Conservation (phyloP, 1,140 invertebrate genomes). For the Gryllus bimaculatus region DNA sequence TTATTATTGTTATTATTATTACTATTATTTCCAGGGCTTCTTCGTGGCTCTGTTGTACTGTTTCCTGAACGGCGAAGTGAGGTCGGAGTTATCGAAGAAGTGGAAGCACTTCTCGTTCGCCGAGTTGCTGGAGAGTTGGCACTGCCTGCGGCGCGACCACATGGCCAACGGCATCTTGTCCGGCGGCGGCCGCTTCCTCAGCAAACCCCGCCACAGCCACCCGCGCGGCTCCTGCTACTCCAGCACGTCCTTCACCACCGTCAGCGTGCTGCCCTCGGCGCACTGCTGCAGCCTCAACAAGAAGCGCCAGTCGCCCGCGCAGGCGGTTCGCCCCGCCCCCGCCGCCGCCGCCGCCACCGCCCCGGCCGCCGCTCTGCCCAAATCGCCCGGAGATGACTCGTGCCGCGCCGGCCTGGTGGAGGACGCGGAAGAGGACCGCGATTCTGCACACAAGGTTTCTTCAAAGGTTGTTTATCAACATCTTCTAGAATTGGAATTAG, state of each 20-base stretch:
- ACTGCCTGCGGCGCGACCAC: background rate
- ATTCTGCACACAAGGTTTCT: too few relatives aligned
- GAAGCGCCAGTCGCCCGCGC: background rate
- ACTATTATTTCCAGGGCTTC: slow-evolving; percentile 46
- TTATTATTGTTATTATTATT: too few relatives aligned
- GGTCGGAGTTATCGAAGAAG: slow-evolving; percentile 34
- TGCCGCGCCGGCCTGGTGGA: too few relatives aligned
- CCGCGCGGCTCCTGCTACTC: background rate
- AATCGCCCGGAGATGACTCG: too few relatives aligned
- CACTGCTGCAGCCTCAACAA: background rate
- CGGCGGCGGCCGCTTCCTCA: too few relatives aligned
- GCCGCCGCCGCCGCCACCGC: too few relatives aligned
- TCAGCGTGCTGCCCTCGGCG: background rate
- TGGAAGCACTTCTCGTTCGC: slow-evolving; percentile 23
- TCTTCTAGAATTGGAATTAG: too few relatives aligned
- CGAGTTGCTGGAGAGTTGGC: background rate
- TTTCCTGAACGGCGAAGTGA: slow-evolving; percentile 48
- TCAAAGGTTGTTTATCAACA: too few relatives aligned
- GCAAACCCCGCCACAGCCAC: background rate
- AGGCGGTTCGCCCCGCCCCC: too few relatives aligned
- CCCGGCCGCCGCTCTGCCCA: too few relatives aligned
- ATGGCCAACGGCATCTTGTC: background rate
- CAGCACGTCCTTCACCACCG: background rate
- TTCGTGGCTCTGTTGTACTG: slow-evolving; percentile 52
- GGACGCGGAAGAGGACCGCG: too few relatives aligned